Conservation (phyloP, 1,140 invertebrate species). For the Lepidurus apus region DNA sequence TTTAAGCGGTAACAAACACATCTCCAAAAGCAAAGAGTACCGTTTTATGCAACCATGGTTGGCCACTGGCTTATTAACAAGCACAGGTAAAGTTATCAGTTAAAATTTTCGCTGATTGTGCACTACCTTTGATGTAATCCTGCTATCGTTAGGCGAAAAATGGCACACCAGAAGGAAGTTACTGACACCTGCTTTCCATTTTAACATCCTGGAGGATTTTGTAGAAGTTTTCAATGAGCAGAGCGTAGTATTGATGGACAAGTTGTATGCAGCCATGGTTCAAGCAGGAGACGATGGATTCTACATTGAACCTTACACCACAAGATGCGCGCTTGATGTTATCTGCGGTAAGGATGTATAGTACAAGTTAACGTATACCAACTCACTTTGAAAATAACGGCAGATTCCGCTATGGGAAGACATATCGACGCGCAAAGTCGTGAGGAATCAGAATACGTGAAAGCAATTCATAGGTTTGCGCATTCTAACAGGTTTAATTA, state of each 20-base stretch:
- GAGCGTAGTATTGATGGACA: constrained; percentile 57
- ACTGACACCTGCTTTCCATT: constrained; percentile 87
- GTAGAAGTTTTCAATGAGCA: constrained; percentile 75
- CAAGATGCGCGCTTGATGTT: constrained; percentile 78
- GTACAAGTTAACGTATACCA: too few relatives aligned
- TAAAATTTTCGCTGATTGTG: constrained; percentile 49
- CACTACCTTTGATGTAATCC: constrained; percentile 36
- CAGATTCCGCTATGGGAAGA: constrained; percentile 79
- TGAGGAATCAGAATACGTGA: constrained; percentile 65
- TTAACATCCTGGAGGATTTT: constrained; percentile 79
- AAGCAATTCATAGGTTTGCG: constrained; percentile 63
- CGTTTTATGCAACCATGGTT: constrained; percentile 66
- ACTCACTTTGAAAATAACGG: constrained; percentile 38
- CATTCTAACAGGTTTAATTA: too few relatives aligned
- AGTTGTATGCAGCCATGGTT: constrained; percentile 49
- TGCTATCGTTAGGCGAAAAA: constrained; percentile 47
- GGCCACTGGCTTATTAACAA: constrained; percentile 67
- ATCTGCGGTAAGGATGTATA: constrained; percentile 64
- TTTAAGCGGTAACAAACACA: constrained; percentile 60
- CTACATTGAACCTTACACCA: constrained; percentile 68
- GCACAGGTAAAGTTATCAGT: constrained; percentile 50
- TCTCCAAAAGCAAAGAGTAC: constrained; percentile 68
- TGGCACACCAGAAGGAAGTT: constrained; percentile 68
- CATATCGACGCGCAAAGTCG: constrained; percentile 62
- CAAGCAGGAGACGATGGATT: constrained; percentile 58